Base-by-base conservation (phyloP, 2,113 vertebrate genomes). In the Limanda limanda region DNA sequence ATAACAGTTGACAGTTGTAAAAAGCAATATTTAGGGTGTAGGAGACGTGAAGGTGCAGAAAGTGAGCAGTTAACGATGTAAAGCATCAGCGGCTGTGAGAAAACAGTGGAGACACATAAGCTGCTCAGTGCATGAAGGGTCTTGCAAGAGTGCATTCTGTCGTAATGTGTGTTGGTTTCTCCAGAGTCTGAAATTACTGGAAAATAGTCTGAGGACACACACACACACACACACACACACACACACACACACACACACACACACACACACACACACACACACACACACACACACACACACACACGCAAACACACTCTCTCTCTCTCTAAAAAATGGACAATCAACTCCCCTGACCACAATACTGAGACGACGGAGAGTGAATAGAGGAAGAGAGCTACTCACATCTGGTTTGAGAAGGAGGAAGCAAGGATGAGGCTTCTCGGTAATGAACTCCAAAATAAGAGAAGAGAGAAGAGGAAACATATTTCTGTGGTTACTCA, bases 341-440 rank as follows among this genome's bases (percentile, higher is more conserved):
- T 62, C 35, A 59, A 24, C 25, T 74, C 76, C 52, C 7, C 55
- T 52, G 80, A 84, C 85, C 74, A 62, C 81, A 88, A 54, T 55
- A 82, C 45, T 78, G 48, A 40, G 42, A 52, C 42, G 68, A 57
- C 27, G n/a, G 70, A 66, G 71, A 23, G 37, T 81, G 65, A 73
- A 62, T 2, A 82, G 73, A 78, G 81, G 76, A 89, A 72, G 78
- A 79, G 31, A 84, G 51, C 67, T 52, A 76, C 68, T 73, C 84
- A 87, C 92, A 93, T 92, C 92, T 93, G 92, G 73, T 81, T 59
- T 73, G 63, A 85, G 90, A 92, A 92, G 83, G 86, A 90, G 92
- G 92, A 93, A 93, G 86, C 64, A 85, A 74, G 76, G 84, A 88
- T 71, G 11, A 81, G 60, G 56, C 65, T 91, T 92, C 90, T 92